Evolutionary conservation across 2,797 vertebrate genomes (phyloP).

Genomic region (Tokudaia muenninki): DNA sequence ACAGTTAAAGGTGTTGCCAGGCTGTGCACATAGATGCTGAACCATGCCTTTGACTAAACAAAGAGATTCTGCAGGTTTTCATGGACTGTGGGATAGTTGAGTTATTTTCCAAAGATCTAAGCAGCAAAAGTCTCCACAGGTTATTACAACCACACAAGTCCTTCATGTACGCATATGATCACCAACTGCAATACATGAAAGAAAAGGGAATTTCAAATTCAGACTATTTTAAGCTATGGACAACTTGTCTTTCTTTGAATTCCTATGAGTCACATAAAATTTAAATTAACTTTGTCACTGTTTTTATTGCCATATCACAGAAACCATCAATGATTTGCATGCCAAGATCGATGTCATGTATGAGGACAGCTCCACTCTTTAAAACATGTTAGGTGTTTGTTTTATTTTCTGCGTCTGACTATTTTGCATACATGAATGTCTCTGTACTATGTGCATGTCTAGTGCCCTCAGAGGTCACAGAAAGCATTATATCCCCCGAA

Average conservation of each 20-base stretch:
- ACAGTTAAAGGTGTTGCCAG: background rate
- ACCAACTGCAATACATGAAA: background rate
- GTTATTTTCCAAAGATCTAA: background rate
- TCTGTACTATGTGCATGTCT: background rate
- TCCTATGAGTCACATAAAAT: background rate
- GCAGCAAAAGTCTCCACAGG: background rate
- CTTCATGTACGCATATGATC: background rate
- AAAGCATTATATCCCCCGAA: background rate
- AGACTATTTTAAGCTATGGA: slow-evolving; percentile 5
- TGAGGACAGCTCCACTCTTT: background rate
- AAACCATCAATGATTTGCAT: background rate
- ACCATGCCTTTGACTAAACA: background rate
- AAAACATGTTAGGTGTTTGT: background rate
- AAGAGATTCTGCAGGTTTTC: background rate
- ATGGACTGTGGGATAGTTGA: background rate
- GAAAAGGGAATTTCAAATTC: slow-evolving; percentile 10
- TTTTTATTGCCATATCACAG: background rate
- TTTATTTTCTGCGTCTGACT: background rate
- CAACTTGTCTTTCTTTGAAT: slow-evolving; percentile 1
- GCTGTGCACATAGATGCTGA: background rate
- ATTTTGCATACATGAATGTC: background rate
- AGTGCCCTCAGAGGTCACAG: background rate
- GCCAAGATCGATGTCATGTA: background rate
- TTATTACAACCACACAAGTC: background rate
- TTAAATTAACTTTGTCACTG: background rate